phyloP scores from a whole-genome alignment of 92 coral and sea anemone genomes.

The Phenganax subtilis region DNA sequence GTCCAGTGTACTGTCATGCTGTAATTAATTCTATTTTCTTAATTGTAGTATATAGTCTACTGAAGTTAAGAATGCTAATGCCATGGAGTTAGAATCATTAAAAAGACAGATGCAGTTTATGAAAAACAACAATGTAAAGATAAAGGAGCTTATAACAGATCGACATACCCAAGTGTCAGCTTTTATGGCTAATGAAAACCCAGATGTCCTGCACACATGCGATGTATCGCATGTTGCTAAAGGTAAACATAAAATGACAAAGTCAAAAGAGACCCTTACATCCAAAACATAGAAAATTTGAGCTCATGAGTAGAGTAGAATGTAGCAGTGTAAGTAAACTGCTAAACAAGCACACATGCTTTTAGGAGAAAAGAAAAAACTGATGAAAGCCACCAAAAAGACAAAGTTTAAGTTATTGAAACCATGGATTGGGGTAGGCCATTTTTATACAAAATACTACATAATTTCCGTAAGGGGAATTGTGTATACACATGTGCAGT shows the following conservation, averaged over 20 bases:
- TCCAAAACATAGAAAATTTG: background rate
- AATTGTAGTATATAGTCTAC: constrained; percentile 20
- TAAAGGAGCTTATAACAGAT: constrained; percentile 44
- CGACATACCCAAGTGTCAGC: constrained; percentile 45
- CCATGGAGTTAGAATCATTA: constrained; percentile 48
- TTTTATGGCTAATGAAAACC: constrained; percentile 42
- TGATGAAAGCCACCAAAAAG: constrained; percentile 38
- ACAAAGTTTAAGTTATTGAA: constrained; percentile 43
- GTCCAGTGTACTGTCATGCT: background rate
- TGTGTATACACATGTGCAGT: background rate
- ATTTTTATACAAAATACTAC: background rate
- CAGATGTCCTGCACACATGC: constrained; percentile 37
- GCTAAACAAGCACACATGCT: too few species aligned
- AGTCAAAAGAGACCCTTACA: background rate
- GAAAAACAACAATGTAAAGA: constrained; percentile 39
- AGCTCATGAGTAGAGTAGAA: background rate
- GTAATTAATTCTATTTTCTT: constrained; percentile 4
- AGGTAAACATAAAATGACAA: background rate
- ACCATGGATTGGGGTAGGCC: background rate
- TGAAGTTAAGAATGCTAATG: constrained; percentile 46
- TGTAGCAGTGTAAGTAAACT: background rate
- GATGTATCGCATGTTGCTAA: background rate
- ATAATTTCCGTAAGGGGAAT: background rate
- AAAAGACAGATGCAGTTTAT: constrained; percentile 45
- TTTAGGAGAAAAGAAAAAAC: constrained; percentile 45